Conservation (phyloP, 2,113 vertebrate genomes). For the Lepus timidus region DNA sequence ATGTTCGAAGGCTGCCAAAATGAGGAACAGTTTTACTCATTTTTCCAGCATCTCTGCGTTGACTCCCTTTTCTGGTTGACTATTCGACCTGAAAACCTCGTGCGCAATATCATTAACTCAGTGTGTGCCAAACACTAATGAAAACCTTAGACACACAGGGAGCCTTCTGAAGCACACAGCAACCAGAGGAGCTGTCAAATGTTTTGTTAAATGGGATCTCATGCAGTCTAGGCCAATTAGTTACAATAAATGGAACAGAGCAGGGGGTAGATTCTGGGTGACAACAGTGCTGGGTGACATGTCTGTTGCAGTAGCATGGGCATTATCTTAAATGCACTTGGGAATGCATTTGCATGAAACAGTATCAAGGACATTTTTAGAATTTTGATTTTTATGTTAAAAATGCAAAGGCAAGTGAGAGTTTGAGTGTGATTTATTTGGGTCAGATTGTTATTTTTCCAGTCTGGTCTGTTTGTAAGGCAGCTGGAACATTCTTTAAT, state of each 20-base stretch:
- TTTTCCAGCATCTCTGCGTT: not conserved
- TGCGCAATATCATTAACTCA: conserved; percentile 68
- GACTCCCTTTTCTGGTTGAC: conserved; percentile 13
- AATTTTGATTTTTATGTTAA: not conserved
- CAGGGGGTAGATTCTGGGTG: not conserved
- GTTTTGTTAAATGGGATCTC: conserved; percentile 72
- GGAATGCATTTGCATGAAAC: not conserved
- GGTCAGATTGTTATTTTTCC: not conserved
- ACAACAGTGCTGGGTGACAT: not conserved
- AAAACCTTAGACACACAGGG: conserved; percentile 54
- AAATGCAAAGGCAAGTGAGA: conserved; percentile 16
- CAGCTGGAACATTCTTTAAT: not conserved
- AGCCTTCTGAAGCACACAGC: conserved; percentile 34
- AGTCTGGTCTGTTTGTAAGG: not conserved
- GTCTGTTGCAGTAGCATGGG: not conserved
- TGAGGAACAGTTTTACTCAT: not conserved
- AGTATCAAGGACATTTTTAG: not conserved
- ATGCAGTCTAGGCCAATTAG: conserved; percentile 57
- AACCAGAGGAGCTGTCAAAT: conserved; percentile 51
- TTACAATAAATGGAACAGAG: conserved; percentile 57
- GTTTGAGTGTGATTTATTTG: not conserved
- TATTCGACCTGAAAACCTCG: conserved; percentile 65
- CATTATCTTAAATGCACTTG: not conserved
- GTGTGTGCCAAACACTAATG: conserved; percentile 67
- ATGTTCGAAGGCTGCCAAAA: conserved; percentile 45